Base-by-base conservation (phyloP, 1,140 invertebrate species). In the Latrodectus geometricus region DNA sequence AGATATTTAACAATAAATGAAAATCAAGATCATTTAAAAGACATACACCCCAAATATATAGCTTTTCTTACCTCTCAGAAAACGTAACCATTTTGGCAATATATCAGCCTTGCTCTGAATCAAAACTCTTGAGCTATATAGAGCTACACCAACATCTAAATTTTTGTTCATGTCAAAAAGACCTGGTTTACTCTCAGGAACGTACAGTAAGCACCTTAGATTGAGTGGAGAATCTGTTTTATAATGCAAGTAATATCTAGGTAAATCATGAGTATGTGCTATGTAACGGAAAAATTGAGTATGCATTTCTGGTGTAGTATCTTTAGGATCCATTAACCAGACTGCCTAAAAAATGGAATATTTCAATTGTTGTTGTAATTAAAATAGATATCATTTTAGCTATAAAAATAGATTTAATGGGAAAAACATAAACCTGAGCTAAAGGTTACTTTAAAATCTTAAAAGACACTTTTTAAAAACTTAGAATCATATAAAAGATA, bases 61-160 rank as follows among this genome's bases (percentile, higher is more conserved):
- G 73, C 75, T 76, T 77, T 68, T 66, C 77, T 82, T 91, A 95
- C 95, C 96, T 95, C 96, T 98, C 1, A 98, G 92, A 91, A 99
- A 99, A 89, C 97, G 92, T 72, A 99, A 92, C 97, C 97, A 99
- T 90, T 97, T 97, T 0, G 97, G 97, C 87, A 99, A 91, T 88
- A 99, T 94, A 86, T 97, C 97, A 0, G 96, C 95, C 90, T 95
- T 96, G 88, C 94, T 96, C 91, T 98, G 97, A 54, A 99, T 98
- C 76, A 99, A 92, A 7, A 94, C 93, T 91, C 97, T 97, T 70
- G 96, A 93, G 50, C 95, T 85, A 90, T 99, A 99, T 0, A 99
- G 91, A 0, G 97, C 93, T 0, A 99, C 94, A 8, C 96, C 96
- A 2, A 94, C 93, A 73, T 94, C 94, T 56, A 91, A 90, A n/a